phyloP scores from a whole-genome alignment of 2,797 vertebrate species.

The Tiaroga cobitis region DNA sequence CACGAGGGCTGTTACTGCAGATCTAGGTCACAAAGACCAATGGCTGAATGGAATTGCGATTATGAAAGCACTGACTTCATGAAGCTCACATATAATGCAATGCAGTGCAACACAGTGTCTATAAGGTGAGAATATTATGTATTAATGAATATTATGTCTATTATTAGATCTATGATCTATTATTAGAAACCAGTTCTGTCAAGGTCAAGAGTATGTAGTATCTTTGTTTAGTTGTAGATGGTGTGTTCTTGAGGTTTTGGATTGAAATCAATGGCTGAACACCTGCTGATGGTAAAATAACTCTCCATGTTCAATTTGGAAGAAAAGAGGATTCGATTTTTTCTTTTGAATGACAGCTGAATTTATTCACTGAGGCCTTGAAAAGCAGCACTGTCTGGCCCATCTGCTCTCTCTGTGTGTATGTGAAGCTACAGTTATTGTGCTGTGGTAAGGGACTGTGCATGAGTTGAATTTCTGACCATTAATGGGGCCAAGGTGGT shows the following conservation, averaged over 20 bases:
- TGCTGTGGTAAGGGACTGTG: conserved; percentile 9
- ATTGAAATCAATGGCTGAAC: conserved; percentile 41
- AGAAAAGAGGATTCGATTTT: conserved; percentile 45
- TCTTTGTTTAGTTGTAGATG: neutral
- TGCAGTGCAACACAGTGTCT: neutral
- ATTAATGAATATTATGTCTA: neutral
- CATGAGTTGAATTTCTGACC: conserved; percentile 4
- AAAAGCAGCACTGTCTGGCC: conserved; percentile 13
- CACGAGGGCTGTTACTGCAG: conserved; percentile 14
- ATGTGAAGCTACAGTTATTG: conserved; percentile 27
- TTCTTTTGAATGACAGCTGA: conserved; percentile 38
- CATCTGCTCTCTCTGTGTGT: conserved; percentile 7
- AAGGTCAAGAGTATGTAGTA: conserved; percentile 19
- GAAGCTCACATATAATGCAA: neutral
- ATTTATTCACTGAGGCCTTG: conserved; percentile 34
- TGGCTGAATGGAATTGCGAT: conserved; percentile 5
- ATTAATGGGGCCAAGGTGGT: conserved; percentile 26
- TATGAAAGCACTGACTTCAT: neutral
- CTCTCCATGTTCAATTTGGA: conserved; percentile 4
- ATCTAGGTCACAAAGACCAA: conserved; percentile 37
- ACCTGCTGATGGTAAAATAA: conserved; percentile 33
- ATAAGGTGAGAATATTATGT: neutral
- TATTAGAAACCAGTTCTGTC: neutral
- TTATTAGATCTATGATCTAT: too few species aligned
- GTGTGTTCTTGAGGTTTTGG: neutral